These are phyloP conservation scores for Biston stratarius DNA, from an alignment of 2,888 invertebrate genomes.

Conservation along the genomic window DNA sequence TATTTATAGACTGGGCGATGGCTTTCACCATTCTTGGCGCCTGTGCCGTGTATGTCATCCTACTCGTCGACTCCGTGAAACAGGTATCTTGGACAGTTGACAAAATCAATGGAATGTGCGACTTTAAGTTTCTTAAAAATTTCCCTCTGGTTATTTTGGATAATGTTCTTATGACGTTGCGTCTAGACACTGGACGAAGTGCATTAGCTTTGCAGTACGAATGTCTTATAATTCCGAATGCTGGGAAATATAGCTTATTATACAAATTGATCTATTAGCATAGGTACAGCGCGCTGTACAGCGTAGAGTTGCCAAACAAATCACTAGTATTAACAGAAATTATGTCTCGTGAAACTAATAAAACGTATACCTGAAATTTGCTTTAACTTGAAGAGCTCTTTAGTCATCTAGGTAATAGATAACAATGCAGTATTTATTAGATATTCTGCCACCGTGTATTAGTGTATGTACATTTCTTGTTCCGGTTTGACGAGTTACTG, in stretches of 20 bases:
- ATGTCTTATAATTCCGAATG: neutral
- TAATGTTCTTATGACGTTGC: slow-evolving; percentile 6
- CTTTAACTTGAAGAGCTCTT: no score
- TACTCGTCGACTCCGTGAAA: slow-evolving; percentile 89
- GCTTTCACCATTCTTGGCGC: slow-evolving; percentile 91
- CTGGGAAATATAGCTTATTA: neutral
- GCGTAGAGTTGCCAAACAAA: neutral
- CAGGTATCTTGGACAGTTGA: slow-evolving; percentile 83
- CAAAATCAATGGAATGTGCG: slow-evolving; percentile 42
- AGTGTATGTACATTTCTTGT: no score
- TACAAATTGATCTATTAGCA: neutral
- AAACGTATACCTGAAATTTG: no score
- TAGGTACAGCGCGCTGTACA: neutral
- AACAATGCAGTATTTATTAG: no score
- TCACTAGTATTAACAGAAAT: neutral
- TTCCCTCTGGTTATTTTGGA: slow-evolving; percentile 21
- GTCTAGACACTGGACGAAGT: slow-evolving; percentile 15
- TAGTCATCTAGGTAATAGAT: no score
- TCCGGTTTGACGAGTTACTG: no score
- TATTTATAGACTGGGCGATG: slow-evolving; percentile 90
- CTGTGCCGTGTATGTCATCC: slow-evolving; percentile 91
- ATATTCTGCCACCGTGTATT: no score
- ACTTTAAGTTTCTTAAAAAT: slow-evolving; percentile 14
- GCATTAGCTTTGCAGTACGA: neutral
- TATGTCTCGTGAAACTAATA: no score